phyloP scores from a whole-genome alignment of 1,140 invertebrate species.

The Drosophila parabipectinata region DNA sequence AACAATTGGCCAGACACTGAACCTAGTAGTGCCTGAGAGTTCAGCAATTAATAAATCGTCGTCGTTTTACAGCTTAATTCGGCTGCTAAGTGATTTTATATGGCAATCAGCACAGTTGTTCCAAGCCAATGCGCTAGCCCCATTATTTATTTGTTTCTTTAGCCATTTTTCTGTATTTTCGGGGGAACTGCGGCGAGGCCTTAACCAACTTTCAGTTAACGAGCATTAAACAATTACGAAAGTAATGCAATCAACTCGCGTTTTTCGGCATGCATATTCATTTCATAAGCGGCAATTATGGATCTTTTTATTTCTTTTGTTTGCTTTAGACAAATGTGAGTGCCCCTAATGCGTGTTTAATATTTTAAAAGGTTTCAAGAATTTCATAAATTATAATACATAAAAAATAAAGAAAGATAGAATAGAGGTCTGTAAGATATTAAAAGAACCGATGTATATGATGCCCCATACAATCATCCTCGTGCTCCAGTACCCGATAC shows the following conservation, averaged over 20 bases:
- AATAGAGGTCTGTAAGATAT: too few relatives aligned
- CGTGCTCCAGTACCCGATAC: too few relatives aligned
- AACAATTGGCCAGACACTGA: too few relatives aligned
- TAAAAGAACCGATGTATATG: too few relatives aligned
- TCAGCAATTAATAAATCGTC: conserved; percentile 28
- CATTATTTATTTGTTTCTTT: conserved; percentile 10
- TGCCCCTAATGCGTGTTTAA: conserved; percentile 33
- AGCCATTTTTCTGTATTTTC: conserved; percentile 3
- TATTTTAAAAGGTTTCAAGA: background rate
- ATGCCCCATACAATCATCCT: too few relatives aligned
- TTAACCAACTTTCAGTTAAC: conserved; percentile 49
- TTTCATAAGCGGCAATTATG: conserved; percentile 49
- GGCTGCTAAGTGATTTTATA: conserved; percentile 42
- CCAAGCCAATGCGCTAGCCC: conserved; percentile 29
- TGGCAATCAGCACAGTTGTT: conserved; percentile 36
- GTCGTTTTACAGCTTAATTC: conserved; percentile 34
- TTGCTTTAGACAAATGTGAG: conserved; percentile 7
- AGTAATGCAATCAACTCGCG: conserved; percentile 45
- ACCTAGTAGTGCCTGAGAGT: background rate
- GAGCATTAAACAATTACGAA: conserved; percentile 53
- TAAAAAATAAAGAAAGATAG: too few relatives aligned
- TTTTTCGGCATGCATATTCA: conserved; percentile 50
- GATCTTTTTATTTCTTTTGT: background rate
- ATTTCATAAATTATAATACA: too few relatives aligned
- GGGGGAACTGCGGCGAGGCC: conserved; percentile 22